Evolutionary conservation across 1,140 invertebrate genomes (phyloP).

Genomic region (Adelges cooleyi): DNA sequence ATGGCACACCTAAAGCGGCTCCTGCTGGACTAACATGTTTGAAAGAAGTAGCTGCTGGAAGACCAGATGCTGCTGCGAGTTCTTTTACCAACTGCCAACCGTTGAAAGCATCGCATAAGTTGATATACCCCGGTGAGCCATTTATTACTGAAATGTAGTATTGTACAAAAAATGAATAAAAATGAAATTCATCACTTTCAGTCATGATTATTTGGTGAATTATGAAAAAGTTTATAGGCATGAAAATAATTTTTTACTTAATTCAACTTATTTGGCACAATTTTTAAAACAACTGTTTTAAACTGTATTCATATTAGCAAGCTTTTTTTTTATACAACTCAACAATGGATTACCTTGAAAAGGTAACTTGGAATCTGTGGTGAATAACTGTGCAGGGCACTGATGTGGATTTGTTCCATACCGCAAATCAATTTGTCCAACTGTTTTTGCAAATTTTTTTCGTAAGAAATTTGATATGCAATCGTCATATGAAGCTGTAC

Average conservation of each 20-base stretch:
- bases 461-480: slow-evolving; percentile 94
- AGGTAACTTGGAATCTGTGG: slow-evolving; percentile 67
- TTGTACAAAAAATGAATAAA: no score
- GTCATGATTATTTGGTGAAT: no score
- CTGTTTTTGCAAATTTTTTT: slow-evolving; percentile 66
- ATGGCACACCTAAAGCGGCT: slow-evolving; percentile 74
- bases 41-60: slow-evolving; percentile 92
- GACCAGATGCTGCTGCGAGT: slow-evolving; percentile 58
- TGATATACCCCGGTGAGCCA: slow-evolving; percentile 93
- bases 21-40: slow-evolving; percentile 96
- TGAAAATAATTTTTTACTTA: no score
- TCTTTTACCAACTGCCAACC: slow-evolving; percentile 93
- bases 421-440: slow-evolving; percentile 69
- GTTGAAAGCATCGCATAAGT: slow-evolving; percentile 93
- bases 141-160: no score
- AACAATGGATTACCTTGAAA: slow-evolving; percentile 62
- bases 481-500: slow-evolving; percentile 87
- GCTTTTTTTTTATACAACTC: no score
- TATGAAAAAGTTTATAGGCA: no score
- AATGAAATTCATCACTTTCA: no score
- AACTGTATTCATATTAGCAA: no score
- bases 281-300: no score
- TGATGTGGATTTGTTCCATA: slow-evolving; percentile 99
- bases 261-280: no score
- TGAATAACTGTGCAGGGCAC: slow-evolving; percentile 88